These are phyloP conservation scores for Silvanus unidentatus DNA, from an alignment of 2,888 invertebrate species.

Conservation along the genomic window DNA sequence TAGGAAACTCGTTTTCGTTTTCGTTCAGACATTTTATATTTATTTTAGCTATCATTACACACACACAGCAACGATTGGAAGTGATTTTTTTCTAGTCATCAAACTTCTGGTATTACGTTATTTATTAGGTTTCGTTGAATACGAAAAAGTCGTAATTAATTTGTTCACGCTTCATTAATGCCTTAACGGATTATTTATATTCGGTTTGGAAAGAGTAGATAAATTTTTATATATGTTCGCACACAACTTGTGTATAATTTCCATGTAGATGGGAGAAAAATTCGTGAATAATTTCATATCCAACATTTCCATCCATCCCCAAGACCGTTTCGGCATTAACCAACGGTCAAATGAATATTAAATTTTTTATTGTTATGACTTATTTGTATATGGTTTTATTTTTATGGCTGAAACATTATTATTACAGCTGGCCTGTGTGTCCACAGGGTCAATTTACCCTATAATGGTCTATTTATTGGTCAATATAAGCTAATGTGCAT, in stretches of 20 bases:
- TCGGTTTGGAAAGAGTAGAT: constrained; percentile 1
- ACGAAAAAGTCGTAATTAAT: constrained; percentile 6
- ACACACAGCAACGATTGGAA: too few species aligned
- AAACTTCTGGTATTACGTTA: constrained; percentile 20
- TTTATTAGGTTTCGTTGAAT: constrained; percentile 10
- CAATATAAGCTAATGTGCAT: constrained; percentile 16
- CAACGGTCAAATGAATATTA: too few species aligned
- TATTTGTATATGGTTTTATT: constrained; percentile 20
- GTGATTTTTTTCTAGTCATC: too few species aligned
- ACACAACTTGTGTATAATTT: too few species aligned
- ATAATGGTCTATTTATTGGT: constrained; percentile 18
- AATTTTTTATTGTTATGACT: constrained; percentile 7
- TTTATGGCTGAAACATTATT: constrained; percentile 19
- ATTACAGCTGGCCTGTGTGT: constrained; percentile 11
- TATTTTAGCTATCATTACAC: too few species aligned
- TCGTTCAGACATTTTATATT: constrained; percentile 6
- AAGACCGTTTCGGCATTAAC: neutral
- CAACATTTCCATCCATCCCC: too few species aligned
- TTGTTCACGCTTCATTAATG: constrained; percentile 12
- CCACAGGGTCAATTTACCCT: constrained; percentile 17
- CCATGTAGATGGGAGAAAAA: too few species aligned
- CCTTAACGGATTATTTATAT: constrained; percentile 9
- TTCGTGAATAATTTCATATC: too few species aligned
- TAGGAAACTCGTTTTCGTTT: constrained; percentile 16
- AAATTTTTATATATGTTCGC: neutral